phyloP scores from a whole-genome alignment of 2,113 vertebrate species.

The Mastomys natalensis region DNA sequence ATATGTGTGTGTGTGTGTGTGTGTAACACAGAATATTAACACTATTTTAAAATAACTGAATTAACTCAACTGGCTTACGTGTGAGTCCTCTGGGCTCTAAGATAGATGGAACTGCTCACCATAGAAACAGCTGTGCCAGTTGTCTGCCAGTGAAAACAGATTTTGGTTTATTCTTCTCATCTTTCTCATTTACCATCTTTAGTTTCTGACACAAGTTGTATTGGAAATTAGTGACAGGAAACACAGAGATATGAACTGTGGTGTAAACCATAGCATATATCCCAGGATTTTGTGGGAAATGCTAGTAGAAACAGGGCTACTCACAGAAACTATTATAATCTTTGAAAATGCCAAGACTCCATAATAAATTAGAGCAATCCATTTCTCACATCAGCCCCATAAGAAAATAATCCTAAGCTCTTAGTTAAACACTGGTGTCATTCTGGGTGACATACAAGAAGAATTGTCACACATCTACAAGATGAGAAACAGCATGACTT shows the following conservation, averaged over 20 bases:
- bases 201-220: slow-evolving; percentile 65
- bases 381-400: slow-evolving; percentile 26
- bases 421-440: slow-evolving; percentile 61
- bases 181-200: slow-evolving; percentile 15
- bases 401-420: slow-evolving; percentile 38
- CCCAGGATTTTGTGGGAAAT: slow-evolving; percentile 36
- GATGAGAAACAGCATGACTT: slow-evolving; percentile 66
- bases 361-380: slow-evolving; percentile 59
- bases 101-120: slow-evolving; percentile 6
- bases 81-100: background rate
- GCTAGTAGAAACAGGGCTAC: slow-evolving; percentile 61
- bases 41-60: slow-evolving; percentile 61
- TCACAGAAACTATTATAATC: slow-evolving; percentile 67
- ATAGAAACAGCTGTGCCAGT: slow-evolving; percentile 37
- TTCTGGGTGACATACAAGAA: slow-evolving; percentile 58
- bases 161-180: background rate
- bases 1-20: background rate
- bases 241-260: slow-evolving; percentile 41
- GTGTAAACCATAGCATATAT: slow-evolving; percentile 51
- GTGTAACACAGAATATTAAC: background rate
- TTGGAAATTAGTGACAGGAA: slow-evolving; percentile 62
- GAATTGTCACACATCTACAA: slow-evolving; percentile 51
- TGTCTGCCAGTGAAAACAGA: slow-evolving; percentile 34
- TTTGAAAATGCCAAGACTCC: slow-evolving; percentile 63
- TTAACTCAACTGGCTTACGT: slow-evolving; percentile 54